Evolutionary conservation across 2,113 vertebrate species (phyloP), one percentile per base, ranked within the genome.

Genomic region (Paralichthys olivaceus): DNA sequence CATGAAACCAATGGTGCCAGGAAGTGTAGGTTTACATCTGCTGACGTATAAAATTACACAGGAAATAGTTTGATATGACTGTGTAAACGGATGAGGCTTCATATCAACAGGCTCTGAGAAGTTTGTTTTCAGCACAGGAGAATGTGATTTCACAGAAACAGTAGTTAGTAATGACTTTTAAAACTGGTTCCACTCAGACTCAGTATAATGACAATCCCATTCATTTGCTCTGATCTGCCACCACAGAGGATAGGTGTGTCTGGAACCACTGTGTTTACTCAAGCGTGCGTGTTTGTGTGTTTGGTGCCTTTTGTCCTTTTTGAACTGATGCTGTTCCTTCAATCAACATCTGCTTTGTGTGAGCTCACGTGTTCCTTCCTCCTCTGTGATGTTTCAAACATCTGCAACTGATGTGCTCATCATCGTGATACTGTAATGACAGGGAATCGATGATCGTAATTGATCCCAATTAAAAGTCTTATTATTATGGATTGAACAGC

Each of bases 161-260:
- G 65, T 19, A 15, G 43, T 59, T 65, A 64, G 5, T 43, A 23
- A 20, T 28, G 53, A 4, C 11, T 40, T 71, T 57, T 7, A 40
- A 26, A 62, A 49, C 49, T 20, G 59, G 5, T 22, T 43, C 43
- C 22, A 13, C 40, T 51, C n/a, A n/a, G 79, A 84, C 32, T 86
- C 75, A 68, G 1, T 1, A 1, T 14, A 37, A 34, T 66, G 19
- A 77, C 5, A 59, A 43, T 58, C 40, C 3, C 51, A 29, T 76
- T 26, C 69, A 69, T 79, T 67, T 60, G 19, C 28, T 7, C 28
- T 76, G 43, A 54, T 81, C 7, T 60, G 51, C 7, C 26, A 37
- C 43, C 25, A 7, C 37, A 32, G 17, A 15, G 9, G 17, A 54
- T 20, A 55, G 84, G 83, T 67, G 77, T 84, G 73, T n/a, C 63